Evolutionary conservation across 2,113 vertebrate species (phyloP).

Genomic region (cattle (Bos taurus)): ARS-UCD2.0 NC_037330.1:14104001-14104500

Average conservation of each 20-base stretch:
- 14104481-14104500: not conserved
- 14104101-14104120: not conserved
- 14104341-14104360: not conserved
- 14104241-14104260: not conserved
- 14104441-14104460: not conserved
- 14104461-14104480: not conserved
- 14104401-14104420: not conserved
- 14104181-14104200: not conserved
- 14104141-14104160: not conserved
- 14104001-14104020: not conserved
- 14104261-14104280: not conserved
- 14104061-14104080: not conserved
- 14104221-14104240: not conserved
- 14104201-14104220: not conserved
- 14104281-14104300: not conserved
- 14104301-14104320: not conserved
- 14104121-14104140: not conserved
- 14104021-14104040: not conserved
- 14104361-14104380: not conserved
- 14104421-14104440: not conserved
- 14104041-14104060: not conserved
- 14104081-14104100: not conserved
- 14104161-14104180: not conserved
- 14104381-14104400: not conserved
- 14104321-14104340: not conserved